Conservation (phyloP, 2,113 vertebrate genomes). For the Motacilla alba region DNA sequence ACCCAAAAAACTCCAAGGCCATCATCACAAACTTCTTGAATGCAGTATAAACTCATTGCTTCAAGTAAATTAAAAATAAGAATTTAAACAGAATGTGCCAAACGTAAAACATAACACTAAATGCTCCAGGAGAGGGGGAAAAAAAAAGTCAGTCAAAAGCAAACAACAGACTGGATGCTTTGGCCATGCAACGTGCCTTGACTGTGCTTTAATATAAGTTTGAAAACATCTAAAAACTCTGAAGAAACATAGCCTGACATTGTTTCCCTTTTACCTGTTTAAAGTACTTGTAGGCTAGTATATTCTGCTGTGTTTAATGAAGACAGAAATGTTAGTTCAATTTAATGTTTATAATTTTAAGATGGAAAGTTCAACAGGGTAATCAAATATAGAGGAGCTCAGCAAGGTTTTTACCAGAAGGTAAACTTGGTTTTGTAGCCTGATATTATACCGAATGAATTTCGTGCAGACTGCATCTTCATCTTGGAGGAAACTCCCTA, state of each 20-base stretch:
- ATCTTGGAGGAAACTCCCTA: neutral
- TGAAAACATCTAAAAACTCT: neutral
- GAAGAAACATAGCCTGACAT: neutral
- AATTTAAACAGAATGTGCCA: neutral
- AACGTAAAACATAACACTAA: neutral
- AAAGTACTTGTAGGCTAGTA: neutral
- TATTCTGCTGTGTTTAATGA: neutral
- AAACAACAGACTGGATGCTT: neutral
- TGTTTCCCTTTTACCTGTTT: neutral
- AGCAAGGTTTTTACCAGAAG: neutral
- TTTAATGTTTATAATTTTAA: neutral
- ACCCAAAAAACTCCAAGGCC: rapidly evolving
- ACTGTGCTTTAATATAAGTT: neutral
- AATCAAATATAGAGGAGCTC: neutral
- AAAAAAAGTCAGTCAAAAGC: neutral
- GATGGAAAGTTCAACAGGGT: neutral
- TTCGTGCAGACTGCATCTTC: neutral
- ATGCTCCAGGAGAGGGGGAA: rapidly evolving
- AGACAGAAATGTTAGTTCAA: neutral
- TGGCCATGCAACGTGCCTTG: neutral
- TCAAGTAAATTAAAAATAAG: neutral
- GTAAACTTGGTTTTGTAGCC: neutral
- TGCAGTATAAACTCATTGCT: neutral
- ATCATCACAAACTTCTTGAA: neutral
- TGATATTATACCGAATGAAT: neutral